Evolutionary conservation across 2,888 invertebrate genomes (phyloP), one percentile per base, ranked within the genome.

Genomic region (Drosophila longiperda): DNA sequence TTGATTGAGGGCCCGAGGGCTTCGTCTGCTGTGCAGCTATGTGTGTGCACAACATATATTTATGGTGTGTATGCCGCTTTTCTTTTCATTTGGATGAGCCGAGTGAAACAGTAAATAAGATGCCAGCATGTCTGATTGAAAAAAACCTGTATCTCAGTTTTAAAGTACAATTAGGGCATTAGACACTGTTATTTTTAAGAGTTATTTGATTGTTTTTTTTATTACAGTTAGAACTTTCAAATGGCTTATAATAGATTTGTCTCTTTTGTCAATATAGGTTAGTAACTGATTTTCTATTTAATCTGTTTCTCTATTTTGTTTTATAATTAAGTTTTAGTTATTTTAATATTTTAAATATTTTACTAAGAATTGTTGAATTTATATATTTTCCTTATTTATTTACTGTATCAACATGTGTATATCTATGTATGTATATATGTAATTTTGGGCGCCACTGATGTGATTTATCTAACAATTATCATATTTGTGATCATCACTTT

Each of bases 401-500:
- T 20, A 1, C 1, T 6, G 17, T 17, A 23, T 8, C 15, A 45
- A 15, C 6, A n/a, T 29, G 17, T 23, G 6, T 38, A 32, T 8
- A 36, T 40, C 8, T 55, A 12, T 26, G 3, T 15, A 11, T 2
- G 3, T 32, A 9, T 29, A 38, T 34, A 2, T 20, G 1, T 26
- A 11, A 23, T 9, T 3, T 53, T 40, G 66, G 69, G 63, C 60
- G 63, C 69, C 54, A 50, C 59, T 59, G 72, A 72, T 84, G 75
- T 73, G 80, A 77, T 89, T 64, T 75, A 80, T 75, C 80, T 74
- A 84, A 87, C 82, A 70, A 82, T 82, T 77, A 81, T 71, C 77
- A 75, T 68, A 68, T 83, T 73, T 78, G 72, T 72, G 87, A 73
- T 82, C 75, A 85, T 82, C 85, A 86, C 85, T 86, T 86, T 86